Evolutionary conservation across 2,888 invertebrate species (phyloP), one percentile per base, ranked within the genome.

Genomic region (Eristalis pertinax): DNA sequence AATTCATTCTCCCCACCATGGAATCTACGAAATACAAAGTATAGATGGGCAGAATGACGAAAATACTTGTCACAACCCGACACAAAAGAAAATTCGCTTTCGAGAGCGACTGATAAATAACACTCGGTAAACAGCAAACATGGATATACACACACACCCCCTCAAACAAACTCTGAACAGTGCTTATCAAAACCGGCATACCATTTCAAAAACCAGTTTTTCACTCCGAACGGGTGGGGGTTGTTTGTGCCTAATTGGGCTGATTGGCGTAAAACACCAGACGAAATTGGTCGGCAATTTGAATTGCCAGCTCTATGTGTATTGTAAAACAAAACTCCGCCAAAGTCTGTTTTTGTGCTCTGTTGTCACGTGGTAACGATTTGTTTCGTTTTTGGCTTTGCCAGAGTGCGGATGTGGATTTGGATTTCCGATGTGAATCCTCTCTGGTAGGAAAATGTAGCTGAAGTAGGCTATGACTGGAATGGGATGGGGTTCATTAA

Each of bases 261-360:
- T 87, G 84, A 87, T 87, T 87, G 87, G 87, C 84, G 84, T 84
- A 87, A 87, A 87, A 87, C 84, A 84, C 87, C 84, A 76, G 79
- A 87, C 73, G 84, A 80, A 87, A 87, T 87, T 76, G 87, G 87
- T 79, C 84, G 84, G 79, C 84, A 76, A 87, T 84, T 87, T 80
- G 64, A 73, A 80, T 72, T 86, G 83, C 83, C 83, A 75, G 77
- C 38, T 77, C 70, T 70, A 82, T 74, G 67, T 43, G 11, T 67
- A 29, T 38, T 68, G 84, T 83, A 76, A 84, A 87, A 84, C 79
- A 79, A 87, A 87, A 87, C 75, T 69, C 65, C 60, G 72, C 79
- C 64, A 83, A 87, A 87, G 13, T 64, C 50, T 50, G 75, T 79
- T 86, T 82, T 83, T 72, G 75, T 83, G 63, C 38, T 50, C 19